A percentile compares a stretch with the other conserved stretches of the same genome.
phyloP scores from a whole-genome alignment of 2,888 invertebrate species.

The Rhorus exstirpatorius region DNA sequence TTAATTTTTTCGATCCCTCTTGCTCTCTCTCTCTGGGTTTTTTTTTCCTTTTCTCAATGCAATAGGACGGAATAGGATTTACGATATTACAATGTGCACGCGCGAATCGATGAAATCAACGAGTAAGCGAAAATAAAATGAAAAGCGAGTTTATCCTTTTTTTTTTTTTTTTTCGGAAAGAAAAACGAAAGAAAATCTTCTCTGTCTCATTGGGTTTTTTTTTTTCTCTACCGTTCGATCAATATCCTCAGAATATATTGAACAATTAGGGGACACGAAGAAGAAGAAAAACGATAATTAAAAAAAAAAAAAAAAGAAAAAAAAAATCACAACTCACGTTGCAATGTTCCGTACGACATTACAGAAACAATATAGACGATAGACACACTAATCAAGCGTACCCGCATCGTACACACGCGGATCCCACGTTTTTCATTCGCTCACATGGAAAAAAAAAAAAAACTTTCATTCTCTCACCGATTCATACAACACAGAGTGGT shows the following conservation, averaged over 20 bases:
- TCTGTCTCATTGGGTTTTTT: slow-evolving; percentile 11
- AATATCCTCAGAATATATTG: not conserved
- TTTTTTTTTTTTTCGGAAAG: not conserved
- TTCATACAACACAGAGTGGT: slow-evolving; percentile 85
- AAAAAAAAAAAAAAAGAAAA: not conserved
- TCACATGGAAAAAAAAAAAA: slow-evolving; percentile 83
- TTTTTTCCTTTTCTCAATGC: not conserved
- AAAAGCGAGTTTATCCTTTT: not conserved
- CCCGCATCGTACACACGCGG: slow-evolving; percentile 75
- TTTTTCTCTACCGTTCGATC: not conserved
- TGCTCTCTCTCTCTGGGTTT: no score
- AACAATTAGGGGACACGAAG: not conserved
- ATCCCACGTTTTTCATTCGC: slow-evolving; percentile 75
- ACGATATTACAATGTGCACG: no score
- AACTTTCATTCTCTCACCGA: slow-evolving; percentile 81
- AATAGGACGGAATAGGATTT: no score
- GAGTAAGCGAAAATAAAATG: slow-evolving; percentile 11
- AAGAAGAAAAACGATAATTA: not conserved
- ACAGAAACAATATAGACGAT: slow-evolving; percentile 86
- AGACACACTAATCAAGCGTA: slow-evolving; percentile 86
- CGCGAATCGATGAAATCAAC: slow-evolving; percentile 21
- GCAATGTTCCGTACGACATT: slow-evolving; percentile 83
- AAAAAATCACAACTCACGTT: slow-evolving; percentile 73
- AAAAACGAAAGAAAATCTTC: slow-evolving; percentile 32
- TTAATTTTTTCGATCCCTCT: not conserved